Evolutionary conservation across 2,113 vertebrate genomes (phyloP).

Genomic region (Takifugu bimaculatus): DNA sequence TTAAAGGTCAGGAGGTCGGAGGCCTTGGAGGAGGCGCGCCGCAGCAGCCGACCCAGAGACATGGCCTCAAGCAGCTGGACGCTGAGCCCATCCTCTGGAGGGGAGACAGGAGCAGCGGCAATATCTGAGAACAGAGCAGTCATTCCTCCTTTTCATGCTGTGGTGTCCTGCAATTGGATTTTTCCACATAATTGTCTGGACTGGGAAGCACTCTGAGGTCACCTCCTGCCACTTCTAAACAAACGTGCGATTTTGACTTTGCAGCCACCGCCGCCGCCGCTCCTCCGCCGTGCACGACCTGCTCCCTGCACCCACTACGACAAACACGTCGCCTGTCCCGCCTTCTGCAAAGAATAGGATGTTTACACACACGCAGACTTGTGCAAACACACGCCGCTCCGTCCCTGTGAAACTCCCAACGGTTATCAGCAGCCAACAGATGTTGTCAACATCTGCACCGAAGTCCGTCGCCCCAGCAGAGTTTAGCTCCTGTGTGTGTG

Average conservation of each 20-base stretch:
- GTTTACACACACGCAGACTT: constrained; percentile 20
- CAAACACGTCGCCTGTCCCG: constrained; percentile 26
- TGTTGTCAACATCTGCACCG: constrained; percentile 22
- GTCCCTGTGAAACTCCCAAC: constrained; percentile 40
- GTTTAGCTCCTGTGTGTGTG: background rate
- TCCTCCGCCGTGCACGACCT: background rate
- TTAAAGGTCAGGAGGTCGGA: constrained; percentile 93
- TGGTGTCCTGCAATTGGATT: too few relatives aligned
- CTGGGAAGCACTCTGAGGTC: too few relatives aligned
- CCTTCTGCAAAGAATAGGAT: constrained; percentile 53
- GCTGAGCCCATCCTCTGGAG: constrained; percentile 86
- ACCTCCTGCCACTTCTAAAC: too few relatives aligned
- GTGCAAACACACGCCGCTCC: constrained; percentile 33
- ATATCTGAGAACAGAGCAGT: too few relatives aligned
- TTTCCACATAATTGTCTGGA: too few relatives aligned
- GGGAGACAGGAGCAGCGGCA: background rate
- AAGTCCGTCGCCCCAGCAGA: constrained; percentile 9
- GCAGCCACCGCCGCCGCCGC: background rate
- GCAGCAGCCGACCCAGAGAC: constrained; percentile 98
- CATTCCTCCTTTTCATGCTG: too few relatives aligned
- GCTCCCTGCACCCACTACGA: constrained; percentile 18
- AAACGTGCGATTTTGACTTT: background rate
- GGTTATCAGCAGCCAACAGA: constrained; percentile 44
- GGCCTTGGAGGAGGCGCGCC: constrained; percentile 91
- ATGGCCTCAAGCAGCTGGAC: constrained; percentile 75